A percentile compares a stretch with the other conserved stretches of the same genome.
Evolutionary conservation across 2,797 vertebrate genomes (phyloP).

Genomic region (Silurus aristotelis): DNA sequence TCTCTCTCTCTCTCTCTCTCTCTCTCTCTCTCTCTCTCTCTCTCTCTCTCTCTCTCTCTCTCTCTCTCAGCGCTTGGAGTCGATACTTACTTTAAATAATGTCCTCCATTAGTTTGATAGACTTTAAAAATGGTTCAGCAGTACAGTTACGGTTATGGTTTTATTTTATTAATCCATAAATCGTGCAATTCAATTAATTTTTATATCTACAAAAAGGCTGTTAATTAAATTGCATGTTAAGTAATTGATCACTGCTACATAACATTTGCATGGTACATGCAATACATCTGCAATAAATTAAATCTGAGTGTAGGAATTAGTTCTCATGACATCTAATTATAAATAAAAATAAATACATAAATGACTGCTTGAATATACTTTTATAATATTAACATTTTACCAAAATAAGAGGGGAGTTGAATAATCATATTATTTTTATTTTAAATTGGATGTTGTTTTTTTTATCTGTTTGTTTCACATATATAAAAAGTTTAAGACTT

Average conservation of each 20-base stretch:
- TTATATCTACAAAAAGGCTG: constrained; percentile 17
- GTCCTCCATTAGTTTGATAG: constrained; percentile 11
- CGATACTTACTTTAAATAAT: background rate
- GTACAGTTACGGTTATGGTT: background rate
- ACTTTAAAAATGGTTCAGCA: constrained; percentile 3
- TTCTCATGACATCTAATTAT: no score
- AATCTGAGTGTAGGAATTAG: background rate
- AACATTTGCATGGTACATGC: background rate
- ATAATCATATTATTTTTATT: no score
- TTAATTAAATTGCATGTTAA: constrained; percentile 17
- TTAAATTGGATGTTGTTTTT: background rate
- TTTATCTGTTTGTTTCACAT: background rate
- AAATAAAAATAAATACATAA: background rate
- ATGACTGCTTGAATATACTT: background rate
- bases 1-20: background rate
- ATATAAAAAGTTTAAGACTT: background rate
- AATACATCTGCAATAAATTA: background rate
- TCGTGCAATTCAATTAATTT: background rate
- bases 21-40: background rate
- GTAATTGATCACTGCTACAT: background rate
- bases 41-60: background rate
- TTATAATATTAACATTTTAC: background rate
- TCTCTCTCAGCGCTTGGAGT: background rate
- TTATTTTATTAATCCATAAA: constrained; percentile 20
- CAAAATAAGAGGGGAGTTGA: background rate